These are phyloP conservation scores for Pocillopora meandrina DNA, from an alignment of 92 coral and sea anemone species.

Conservation along the genomic window DNA sequence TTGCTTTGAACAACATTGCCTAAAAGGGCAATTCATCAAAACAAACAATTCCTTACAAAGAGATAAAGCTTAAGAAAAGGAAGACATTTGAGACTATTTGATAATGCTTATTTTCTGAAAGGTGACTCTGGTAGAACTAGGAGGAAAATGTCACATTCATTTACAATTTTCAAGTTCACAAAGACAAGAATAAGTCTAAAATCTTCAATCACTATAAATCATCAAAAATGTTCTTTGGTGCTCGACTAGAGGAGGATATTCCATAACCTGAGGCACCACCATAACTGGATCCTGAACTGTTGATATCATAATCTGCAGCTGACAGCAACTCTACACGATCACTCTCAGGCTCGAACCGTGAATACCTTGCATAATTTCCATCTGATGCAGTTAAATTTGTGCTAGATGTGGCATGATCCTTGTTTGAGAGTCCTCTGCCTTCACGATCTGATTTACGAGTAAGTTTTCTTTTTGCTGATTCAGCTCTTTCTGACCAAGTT, in stretches of 20 bases:
- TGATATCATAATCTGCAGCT: constrained; percentile 81
- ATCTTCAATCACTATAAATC: constrained; percentile 62
- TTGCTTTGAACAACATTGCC: too few relatives aligned
- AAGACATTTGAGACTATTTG: too few relatives aligned
- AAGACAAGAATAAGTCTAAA: background rate
- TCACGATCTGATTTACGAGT: constrained; percentile 63
- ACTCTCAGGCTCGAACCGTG: constrained; percentile 72
- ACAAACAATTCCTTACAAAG: too few relatives aligned
- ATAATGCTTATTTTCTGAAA: too few relatives aligned
- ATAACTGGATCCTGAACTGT: constrained; percentile 55
- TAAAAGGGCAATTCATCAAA: too few relatives aligned
- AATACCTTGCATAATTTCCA: constrained; percentile 72
- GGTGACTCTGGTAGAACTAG: too few relatives aligned
- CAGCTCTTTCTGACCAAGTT: constrained; percentile 89
- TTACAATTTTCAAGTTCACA: background rate
- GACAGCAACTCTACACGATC: constrained; percentile 92
- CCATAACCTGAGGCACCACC: constrained; percentile 64
- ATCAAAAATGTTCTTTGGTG: constrained; percentile 96
- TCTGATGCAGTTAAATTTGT: constrained; percentile 79
- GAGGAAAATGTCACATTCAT: too few relatives aligned
- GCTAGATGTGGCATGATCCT: constrained; percentile 77
- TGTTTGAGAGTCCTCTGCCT: constrained; percentile 46
- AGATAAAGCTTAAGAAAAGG: too few relatives aligned
- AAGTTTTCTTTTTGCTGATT: constrained; percentile 74
- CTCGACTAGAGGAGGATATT: constrained; percentile 62